Base-by-base conservation (phyloP, 1,140 invertebrate species). In the Drosophila ambigua region DNA sequence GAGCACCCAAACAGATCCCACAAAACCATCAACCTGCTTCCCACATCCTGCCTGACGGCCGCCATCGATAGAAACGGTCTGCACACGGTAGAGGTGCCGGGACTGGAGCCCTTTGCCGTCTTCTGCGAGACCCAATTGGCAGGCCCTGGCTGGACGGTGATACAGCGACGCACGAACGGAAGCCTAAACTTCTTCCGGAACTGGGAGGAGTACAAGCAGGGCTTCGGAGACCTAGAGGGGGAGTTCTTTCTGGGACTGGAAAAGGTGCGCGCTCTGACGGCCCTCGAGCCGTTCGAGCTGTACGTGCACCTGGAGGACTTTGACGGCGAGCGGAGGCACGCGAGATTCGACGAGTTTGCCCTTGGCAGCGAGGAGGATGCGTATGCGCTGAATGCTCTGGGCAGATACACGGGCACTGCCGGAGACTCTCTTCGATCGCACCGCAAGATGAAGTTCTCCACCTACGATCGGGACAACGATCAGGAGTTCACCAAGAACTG, bases 231-330 rank as follows among this genome's bases (percentile, higher is more conserved):
- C 65, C 69, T 94, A 1, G 92, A 92, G 6, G 93, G 93, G 0
- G 94, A 95, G 80, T 95, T 94, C 76, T 95, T 94, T 93, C 87
- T 95, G 2, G 94, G 94, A 8, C 80, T 94, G 41, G 93, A 94
- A 23, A 94, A 94, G 65, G 83, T 94, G 2, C 92, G 94, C 57
- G 92, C 91, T 20, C 64, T 95, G 8, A 95, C 94, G 1, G 94
- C 93, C 45, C 91, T 94, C 71, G 93, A 93, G 71, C 92, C 94
- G 13, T 94, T 95, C 43, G 94, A 94, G 52, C 74, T 96, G 13
- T 91, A 94, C 44, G 93, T 96, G 26, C 93, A 95, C 46, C 87
- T 96, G 82, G 93, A 94, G 74, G 94, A 96, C 46, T 93, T 94
- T 45, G 79, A 93, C 6, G 91, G 92, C 0, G 88, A 91, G 13